Conservation (phyloP, 2,888 invertebrate genomes). For the Lasioglossum malachurum region DNA sequence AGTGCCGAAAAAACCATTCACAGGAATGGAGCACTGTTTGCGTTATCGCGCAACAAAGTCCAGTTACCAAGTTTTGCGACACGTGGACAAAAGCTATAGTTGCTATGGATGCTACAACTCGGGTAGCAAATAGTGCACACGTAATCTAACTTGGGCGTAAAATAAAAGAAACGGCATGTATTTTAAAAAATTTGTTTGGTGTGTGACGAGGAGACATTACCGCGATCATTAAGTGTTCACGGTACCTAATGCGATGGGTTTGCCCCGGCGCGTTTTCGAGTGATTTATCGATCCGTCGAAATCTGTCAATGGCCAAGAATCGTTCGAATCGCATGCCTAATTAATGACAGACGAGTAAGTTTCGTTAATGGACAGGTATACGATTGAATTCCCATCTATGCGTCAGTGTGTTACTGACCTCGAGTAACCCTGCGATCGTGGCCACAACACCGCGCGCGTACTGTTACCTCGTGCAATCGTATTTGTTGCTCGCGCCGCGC, state of each 20-base stretch:
- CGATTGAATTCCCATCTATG: conserved; percentile 42
- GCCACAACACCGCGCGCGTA: conserved; percentile 78
- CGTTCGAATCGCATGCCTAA: conserved; percentile 12
- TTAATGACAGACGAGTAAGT: not conserved
- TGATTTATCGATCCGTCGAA: not conserved
- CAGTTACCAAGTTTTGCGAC: not conserved
- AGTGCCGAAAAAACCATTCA: not conserved
- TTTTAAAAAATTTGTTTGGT: too few relatives aligned
- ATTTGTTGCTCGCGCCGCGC: conserved; percentile 50
- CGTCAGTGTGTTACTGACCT: conserved; percentile 84
- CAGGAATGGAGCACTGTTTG: not conserved
- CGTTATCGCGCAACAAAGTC: not conserved
- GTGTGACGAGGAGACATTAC: not conserved
- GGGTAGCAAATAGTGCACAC: not conserved
- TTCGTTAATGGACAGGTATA: conserved; percentile 36
- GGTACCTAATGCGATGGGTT: not conserved
- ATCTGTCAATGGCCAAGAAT: not conserved
- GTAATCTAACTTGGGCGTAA: not conserved
- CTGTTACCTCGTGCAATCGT: conserved; percentile 79
- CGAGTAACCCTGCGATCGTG: conserved; percentile 83
- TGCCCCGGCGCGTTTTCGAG: not conserved
- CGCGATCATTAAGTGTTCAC: not conserved
- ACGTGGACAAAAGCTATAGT: not conserved
- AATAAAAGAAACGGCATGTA: too few relatives aligned
- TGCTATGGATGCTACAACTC: not conserved